Evolutionary conservation across 2,888 invertebrate species (phyloP).

Genomic region (Unio delphinus): DNA sequence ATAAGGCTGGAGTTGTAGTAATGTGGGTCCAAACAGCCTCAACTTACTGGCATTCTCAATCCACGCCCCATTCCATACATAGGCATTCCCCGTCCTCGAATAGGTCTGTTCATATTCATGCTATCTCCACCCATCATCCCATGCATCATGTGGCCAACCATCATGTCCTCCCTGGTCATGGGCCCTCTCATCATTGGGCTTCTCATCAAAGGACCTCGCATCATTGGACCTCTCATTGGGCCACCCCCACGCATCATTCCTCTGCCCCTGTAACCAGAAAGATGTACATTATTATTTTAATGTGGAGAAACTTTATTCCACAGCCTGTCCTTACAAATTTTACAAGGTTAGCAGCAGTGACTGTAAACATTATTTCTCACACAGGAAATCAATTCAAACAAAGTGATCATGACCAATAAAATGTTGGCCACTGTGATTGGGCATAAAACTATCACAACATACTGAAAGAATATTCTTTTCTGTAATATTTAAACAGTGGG

Average conservation of each 20-base stretch:
- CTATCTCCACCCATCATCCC: conserved; percentile 39
- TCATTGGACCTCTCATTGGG: background rate
- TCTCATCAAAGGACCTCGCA: background rate
- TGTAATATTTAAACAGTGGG: too few species aligned
- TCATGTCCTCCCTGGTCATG: background rate
- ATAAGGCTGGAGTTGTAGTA: background rate
- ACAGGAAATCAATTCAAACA: too few species aligned
- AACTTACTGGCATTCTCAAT: conserved; percentile 43
- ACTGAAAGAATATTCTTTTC: too few species aligned
- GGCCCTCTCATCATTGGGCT: background rate
- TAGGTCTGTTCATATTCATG: conserved; percentile 32
- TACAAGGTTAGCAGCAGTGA: too few species aligned
- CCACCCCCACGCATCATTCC: background rate
- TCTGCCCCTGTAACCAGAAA: background rate
- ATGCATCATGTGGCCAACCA: conserved; percentile 8
- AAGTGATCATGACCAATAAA: too few species aligned
- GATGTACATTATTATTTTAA: too few species aligned
- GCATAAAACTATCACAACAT: too few species aligned
- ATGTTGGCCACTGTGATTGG: too few species aligned
- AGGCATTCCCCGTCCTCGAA: conserved; percentile 39
- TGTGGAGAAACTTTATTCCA: too few species aligned
- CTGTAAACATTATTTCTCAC: too few species aligned
- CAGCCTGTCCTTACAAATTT: too few species aligned
- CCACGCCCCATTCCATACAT: conserved; percentile 30
- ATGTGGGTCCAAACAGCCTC: background rate